Base-by-base conservation (phyloP, 2,113 vertebrate genomes). In the Erythrocebus patas region DNA sequence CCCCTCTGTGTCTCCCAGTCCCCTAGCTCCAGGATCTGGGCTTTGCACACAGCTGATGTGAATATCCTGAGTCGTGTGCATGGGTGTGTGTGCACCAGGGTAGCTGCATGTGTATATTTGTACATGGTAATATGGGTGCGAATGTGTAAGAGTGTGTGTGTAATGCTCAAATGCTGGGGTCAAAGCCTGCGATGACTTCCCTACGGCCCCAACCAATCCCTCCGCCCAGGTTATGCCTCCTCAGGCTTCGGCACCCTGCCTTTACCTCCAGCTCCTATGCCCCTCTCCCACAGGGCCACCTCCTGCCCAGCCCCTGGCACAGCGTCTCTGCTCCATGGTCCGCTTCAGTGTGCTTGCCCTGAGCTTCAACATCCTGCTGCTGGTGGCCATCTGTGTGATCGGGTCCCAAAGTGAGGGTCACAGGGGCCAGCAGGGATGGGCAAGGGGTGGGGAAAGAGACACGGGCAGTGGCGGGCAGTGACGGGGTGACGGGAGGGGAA, bases 391-490 rank as follows among this genome's bases (percentile, higher is more conserved):
- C 70, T 96, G 97, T 20, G 97, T 97, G 75, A 81, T 93, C 17
- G 93, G 93, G 48, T 93, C 92, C 38, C 89, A 97, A 88, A 98
- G 98, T 98, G 91, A 98, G 98, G 61, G 43, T 79, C 30, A 0
- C 22, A 8, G n/a, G 6, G 92, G 57, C 59, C 18, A 25, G 78
- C 23, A 30, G 57, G 55, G 91, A 30, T 30, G 57, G 32, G 64
- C 32, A 66, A 10, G 3, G 25, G 32, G 1, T 23, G n/a, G n/a
- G 70, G 48, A 18, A 8, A 3, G 59, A 32, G 27, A 23, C 40
- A 3, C 1, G 22, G 83, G 38, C 25, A 38, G 79, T 45, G 70
- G 18, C 0, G 50, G 85, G 48, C 32, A 40, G 5, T 2, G 43
- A 30, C 45, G 17, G 23, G 32, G 14, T 3, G 38, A 5, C 2